Evolutionary conservation across 2,888 invertebrate species (phyloP), one percentile per base, ranked within the genome.

Genomic region (Drosophila acutilabella): DNA sequence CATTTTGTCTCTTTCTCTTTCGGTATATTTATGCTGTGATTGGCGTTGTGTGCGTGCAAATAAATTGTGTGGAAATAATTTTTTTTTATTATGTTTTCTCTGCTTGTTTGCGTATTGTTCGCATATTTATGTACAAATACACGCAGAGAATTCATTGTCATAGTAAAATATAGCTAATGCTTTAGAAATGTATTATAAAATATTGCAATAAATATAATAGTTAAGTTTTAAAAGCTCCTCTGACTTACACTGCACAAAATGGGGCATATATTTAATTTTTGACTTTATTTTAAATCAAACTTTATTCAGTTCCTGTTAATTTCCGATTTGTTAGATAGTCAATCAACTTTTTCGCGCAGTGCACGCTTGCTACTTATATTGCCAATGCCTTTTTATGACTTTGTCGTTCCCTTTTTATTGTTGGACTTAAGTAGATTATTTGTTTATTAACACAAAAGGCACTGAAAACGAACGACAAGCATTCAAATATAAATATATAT

Each of bases 391-490:
- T 78, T 83, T 82, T 78, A 87, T 78, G 85, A 69, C 66, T 61
- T 81, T 73, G 68, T 84, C 75, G 80, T 74, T 82, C 61, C 67
- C 65, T 62, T 77, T 68, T 81, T 69, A 69, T 83, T 86, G 72
- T 83, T 69, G 60, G 71, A 71, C 84, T 84, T 87, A 81, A 82
- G 82, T 84, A 82, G 82, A 82, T 82, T 82, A 82, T 82, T 82
- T 82, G 84, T 82, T 82, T 82, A 87, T 82, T 87, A 87, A 82
- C 87, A 87, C 87, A 83, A 82, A 81, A 71, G 87, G 67, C 75
- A 70, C 64, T 58, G 74, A 51, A 62, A 48, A 58, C 56, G 71
- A 71, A 50, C 52, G 30, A 48, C 47, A 30, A 30, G 47, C 73
- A 78, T 71, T 72, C 47, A 78, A 61, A 48, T 58, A 26, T 36